phyloP scores from a whole-genome alignment of 2,888 invertebrate species.

The Phorcus lineatus region DNA sequence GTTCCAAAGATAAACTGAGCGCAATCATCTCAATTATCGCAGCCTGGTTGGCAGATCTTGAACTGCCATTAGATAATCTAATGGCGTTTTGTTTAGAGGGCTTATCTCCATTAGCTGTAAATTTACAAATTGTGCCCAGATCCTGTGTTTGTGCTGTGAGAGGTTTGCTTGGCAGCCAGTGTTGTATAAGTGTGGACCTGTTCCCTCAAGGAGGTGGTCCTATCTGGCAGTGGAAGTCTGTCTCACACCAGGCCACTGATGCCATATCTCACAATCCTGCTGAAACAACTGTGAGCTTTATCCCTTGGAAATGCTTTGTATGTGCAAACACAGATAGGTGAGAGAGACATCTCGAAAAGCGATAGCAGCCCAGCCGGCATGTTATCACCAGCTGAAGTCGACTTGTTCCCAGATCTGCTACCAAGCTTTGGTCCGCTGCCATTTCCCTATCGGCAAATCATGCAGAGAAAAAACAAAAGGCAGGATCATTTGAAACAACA shows the following conservation, averaged over 20 bases:
- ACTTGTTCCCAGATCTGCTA: neutral
- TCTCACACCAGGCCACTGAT: neutral
- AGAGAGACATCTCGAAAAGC: neutral
- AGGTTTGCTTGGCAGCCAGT: neutral
- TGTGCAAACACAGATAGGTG: conserved; percentile 11
- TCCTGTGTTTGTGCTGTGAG: neutral
- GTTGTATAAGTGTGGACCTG: neutral
- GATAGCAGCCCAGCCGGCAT: neutral
- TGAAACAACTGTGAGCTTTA: neutral
- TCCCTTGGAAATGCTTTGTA: neutral
- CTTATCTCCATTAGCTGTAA: conserved; percentile 27
- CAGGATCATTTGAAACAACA: conserved; percentile 22
- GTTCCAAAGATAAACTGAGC: conserved; percentile 18
- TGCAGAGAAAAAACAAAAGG: conserved; percentile 5
- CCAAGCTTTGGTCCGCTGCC: neutral
- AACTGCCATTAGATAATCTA: neutral
- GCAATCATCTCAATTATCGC: conserved; percentile 20
- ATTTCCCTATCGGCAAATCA: conserved; percentile 17
- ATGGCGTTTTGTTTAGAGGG: conserved; percentile 20
- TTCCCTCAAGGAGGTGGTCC: neutral
- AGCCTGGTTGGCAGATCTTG: conserved; percentile 5
- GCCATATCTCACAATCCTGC: neutral
- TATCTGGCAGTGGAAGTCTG: neutral
- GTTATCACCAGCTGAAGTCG: neutral
- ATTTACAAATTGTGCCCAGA: conserved; percentile 23